Evolutionary conservation across 30 jellyfish, hydroid and myxozoan species (phyloP).

Genomic region (Pelagia noctiluca): DNA sequence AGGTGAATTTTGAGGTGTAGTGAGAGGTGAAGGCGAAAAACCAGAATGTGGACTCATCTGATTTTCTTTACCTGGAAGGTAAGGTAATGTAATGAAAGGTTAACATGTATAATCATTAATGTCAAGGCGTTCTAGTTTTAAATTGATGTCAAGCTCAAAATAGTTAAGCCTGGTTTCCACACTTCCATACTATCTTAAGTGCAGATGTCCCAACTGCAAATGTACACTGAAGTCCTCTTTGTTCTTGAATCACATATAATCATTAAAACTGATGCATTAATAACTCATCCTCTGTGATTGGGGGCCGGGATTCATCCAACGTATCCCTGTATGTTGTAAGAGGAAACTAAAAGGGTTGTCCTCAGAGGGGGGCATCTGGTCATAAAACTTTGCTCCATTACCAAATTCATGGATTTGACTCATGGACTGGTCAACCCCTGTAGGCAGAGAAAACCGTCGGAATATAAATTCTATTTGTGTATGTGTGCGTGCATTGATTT

Average conservation of each 20-base stretch:
- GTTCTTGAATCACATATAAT: too few species aligned
- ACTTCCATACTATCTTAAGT: not conserved
- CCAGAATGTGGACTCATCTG: constrained; percentile 77
- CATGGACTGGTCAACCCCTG: not conserved
- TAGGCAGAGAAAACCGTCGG: not conserved
- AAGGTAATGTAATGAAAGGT: not conserved
- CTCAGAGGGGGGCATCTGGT: too few species aligned
- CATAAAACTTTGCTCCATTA: too few species aligned
- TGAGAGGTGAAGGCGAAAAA: constrained; percentile 79
- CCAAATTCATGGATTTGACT: not conserved
- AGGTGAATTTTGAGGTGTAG: constrained; percentile 43
- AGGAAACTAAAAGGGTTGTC: too few species aligned
- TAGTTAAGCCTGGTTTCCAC: not conserved
- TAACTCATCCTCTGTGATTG: too few species aligned
- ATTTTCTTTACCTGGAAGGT: constrained; percentile 55
- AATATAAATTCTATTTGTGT: not conserved
- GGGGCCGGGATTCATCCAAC: too few species aligned
- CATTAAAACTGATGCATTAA: too few species aligned
- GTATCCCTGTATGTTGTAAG: too few species aligned
- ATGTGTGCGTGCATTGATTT: not conserved
- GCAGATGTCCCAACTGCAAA: too few species aligned
- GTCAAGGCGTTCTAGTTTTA: not conserved
- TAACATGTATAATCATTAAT: too few species aligned
- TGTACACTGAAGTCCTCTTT: too few species aligned
- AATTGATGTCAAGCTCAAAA: too few species aligned